Evolutionary conservation across 2,113 vertebrate genomes (phyloP), one percentile per base, ranked within the genome.

Genomic region (Ceyx melanurus): DNA sequence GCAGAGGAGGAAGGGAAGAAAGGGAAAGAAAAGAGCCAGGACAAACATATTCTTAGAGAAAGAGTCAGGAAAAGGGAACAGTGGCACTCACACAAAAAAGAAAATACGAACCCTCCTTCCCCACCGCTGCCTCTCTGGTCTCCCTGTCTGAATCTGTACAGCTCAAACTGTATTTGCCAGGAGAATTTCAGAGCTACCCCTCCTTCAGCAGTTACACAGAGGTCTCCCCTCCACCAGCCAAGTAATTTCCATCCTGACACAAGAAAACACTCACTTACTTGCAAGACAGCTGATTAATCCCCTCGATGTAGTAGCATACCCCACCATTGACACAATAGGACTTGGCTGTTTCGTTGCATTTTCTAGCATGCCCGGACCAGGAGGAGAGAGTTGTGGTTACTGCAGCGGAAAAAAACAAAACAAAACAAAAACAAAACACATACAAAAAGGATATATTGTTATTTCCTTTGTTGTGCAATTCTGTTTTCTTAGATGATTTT

Each of bases 261-360:
- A 96, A 94, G 88, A 92, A 92, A 71, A 74, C 73, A 96, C 94
- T 92, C 95, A 99, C 99, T 99, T 98, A 99, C 99, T 99, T 99
- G 99, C 99, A 99, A 94, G 99, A 99, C 88, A 99, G 98, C 97
- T 99, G 98, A 97, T 99, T 99, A 97, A 99, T 99, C 97, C 99
- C 99, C 80, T 99, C 98, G 91, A 99, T 98, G 98, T 99, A 99
- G 98, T 98, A 99, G 98, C 99, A 99, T 95, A 99, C 98, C 17
- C 99, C 99, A 90, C 99, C 99, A 90, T 99, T 99, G 97, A 99
- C 99, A 95, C 99, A 99, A 93, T 99, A 99, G 92, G 98, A 96
- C 97, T 99, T 99, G 95, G 99, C 98, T 83, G 99, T 99, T 92
- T 99, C 99, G 54, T 99, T 99, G 98, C 99, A 99, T 97, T 97